Conservation (phyloP, 2,113 vertebrate genomes). For the Burhinus oedicnemus region DNA sequence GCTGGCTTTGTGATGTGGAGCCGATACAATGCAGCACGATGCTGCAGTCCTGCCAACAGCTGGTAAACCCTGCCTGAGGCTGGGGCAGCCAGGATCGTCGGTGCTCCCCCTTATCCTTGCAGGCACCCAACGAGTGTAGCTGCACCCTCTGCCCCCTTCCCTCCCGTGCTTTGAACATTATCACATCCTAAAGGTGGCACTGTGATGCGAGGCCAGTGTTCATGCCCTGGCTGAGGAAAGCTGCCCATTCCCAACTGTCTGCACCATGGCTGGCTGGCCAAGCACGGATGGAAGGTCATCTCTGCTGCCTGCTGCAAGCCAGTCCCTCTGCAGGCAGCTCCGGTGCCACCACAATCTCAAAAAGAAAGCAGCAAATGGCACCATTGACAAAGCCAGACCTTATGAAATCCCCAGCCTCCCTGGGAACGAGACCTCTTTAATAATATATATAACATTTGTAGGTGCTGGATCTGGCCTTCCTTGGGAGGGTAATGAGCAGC, state of each 20-base stretch:
- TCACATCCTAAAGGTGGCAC: rapidly evolving
- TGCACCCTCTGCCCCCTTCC: not conserved
- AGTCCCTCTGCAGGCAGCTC: not conserved
- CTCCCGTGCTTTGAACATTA: rapidly evolving
- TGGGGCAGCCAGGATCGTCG: not conserved
- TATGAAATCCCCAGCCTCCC: not conserved
- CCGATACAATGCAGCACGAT: rapidly evolving
- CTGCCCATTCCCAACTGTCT: not conserved
- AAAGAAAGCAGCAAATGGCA: not conserved
- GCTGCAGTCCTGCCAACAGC: not conserved
- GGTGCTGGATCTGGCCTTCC: not conserved
- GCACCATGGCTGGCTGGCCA: not conserved
- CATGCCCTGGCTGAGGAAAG: not conserved
- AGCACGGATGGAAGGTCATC: rapidly evolving
- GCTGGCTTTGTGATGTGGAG: rapidly evolving
- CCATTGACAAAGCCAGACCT: not conserved
- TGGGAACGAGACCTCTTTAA: not conserved
- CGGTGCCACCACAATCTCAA: not conserved
- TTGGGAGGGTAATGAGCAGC: not conserved
- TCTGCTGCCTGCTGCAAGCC: not conserved
- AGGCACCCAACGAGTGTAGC: rapidly evolving
- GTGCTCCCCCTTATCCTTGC: not conserved
- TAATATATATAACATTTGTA: not conserved
- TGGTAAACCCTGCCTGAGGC: not conserved
- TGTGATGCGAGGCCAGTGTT: not conserved